Percentiles rank a stretch among this genome's conserved stretches.
Conservation (phyloP, 2,113 vertebrate genomes). For the Tyto alba region DNA sequence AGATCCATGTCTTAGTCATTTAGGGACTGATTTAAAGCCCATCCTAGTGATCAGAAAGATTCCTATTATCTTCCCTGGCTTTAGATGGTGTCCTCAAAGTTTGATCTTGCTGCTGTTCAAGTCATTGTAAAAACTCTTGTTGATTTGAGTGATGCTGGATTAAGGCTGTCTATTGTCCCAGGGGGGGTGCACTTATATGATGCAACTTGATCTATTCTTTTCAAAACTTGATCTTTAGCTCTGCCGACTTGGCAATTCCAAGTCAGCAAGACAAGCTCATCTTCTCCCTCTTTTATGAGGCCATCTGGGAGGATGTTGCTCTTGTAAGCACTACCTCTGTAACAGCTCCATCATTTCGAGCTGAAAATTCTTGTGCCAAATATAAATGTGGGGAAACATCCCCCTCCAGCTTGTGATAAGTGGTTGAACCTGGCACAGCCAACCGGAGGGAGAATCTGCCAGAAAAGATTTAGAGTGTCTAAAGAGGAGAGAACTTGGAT, state of each 20-base stretch:
- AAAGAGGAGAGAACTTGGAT: constrained; percentile 32
- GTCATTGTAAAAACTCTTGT: not conserved
- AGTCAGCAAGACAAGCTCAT: not conserved
- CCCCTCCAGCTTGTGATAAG: constrained; percentile 42
- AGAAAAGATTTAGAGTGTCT: constrained; percentile 13
- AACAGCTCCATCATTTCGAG: constrained; percentile 11
- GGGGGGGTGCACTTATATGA: not conserved
- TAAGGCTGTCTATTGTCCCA: not conserved
- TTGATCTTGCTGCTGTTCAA: not conserved
- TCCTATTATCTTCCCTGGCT: not conserved
- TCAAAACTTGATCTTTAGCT: constrained; percentile 5
- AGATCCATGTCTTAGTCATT: not conserved
- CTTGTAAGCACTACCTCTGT: constrained; percentile 2
- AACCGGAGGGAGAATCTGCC: not conserved
- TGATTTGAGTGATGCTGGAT: not conserved
- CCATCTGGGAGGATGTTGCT: constrained; percentile 49
- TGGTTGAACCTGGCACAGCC: constrained; percentile 32
- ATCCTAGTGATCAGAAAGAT: not conserved
- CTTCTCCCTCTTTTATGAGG: constrained; percentile 20
- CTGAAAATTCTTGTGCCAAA: constrained; percentile 7
- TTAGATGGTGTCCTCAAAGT: not conserved
- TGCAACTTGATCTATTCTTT: not conserved
- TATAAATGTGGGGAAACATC: constrained; percentile 48
- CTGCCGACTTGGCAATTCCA: constrained; percentile 1
- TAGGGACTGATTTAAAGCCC: not conserved